Conservation (phyloP, 2,113 vertebrate species). For the Eptesicus fuscus region DNA sequence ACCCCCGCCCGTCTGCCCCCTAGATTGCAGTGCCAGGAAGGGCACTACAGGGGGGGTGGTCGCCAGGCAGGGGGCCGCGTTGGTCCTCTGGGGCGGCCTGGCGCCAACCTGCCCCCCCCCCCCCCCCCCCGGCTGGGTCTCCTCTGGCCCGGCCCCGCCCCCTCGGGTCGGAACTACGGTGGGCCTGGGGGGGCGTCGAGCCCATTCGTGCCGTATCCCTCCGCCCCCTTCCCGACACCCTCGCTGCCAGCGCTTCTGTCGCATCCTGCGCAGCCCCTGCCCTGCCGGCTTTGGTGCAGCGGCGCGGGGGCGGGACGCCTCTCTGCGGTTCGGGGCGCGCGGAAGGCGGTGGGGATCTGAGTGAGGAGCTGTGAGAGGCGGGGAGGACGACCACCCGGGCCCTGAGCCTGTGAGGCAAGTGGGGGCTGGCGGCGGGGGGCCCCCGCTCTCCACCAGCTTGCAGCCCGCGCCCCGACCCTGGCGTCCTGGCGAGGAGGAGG, state of each 20-base stretch:
- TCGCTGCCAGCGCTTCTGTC: background rate
- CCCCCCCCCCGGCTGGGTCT: background rate
- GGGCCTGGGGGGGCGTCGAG: slow-evolving; percentile 20
- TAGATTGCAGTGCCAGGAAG: rapidly evolving
- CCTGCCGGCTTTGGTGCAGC: background rate
- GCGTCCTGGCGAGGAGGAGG: background rate
- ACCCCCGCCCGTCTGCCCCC: background rate
- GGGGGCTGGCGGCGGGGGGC: background rate
- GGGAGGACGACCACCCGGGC: background rate
- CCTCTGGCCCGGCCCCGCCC: background rate
- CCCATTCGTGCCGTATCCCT: background rate
- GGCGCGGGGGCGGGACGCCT: background rate
- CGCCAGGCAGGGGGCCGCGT: background rate
- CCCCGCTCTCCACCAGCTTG: background rate
- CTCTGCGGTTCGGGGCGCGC: background rate
- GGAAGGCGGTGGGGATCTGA: background rate
- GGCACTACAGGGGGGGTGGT: background rate
- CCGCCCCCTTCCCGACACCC: slow-evolving; percentile 39
- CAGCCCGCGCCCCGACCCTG: background rate
- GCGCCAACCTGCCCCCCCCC: background rate
- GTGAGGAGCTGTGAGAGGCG: background rate
- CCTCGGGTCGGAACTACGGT: background rate
- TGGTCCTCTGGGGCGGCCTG: background rate
- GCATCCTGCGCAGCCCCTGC: background rate
- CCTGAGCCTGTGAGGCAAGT: background rate